Evolutionary conservation across 1,140 invertebrate genomes (phyloP).

Genomic region (Nasonia giraulti): DNA sequence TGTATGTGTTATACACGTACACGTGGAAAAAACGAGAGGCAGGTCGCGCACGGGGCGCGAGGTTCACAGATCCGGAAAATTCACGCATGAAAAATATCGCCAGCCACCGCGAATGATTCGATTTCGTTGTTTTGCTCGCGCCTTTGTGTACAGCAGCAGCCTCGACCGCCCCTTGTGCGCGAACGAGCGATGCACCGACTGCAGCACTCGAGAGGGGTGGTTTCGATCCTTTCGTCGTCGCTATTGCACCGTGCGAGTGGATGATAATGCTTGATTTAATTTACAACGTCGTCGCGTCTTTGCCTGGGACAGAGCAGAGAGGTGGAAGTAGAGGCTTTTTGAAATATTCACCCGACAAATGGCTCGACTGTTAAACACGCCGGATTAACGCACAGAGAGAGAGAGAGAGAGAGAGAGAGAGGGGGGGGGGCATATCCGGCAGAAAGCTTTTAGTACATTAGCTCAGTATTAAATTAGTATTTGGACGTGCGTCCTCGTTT

Average conservation of each 20-base stretch:
- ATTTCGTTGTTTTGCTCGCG: conserved; percentile 67
- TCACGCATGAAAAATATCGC: conserved; percentile 71
- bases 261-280: neutral
- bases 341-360: neutral
- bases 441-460: conserved; percentile 36
- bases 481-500: neutral
- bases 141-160: neutral
- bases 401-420: no score
- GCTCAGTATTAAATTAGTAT: conserved; percentile 21
- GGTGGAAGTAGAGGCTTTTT: neutral
- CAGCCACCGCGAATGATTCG: conserved; percentile 68
- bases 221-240: no score
- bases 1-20: neutral
- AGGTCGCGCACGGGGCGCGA: conserved; percentile 7
- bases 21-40: neutral
- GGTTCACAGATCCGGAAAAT: conserved; percentile 63
- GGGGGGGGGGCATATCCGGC: neutral
- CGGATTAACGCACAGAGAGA: neutral
- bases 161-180: no score
- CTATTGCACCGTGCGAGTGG: no score
- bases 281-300: neutral
- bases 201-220: no score
- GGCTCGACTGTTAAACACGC: neutral
- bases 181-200: conserved; percentile 50
- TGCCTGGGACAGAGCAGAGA: neutral